phyloP scores from a whole-genome alignment of 2,888 invertebrate genomes.

The Athrips mouffetella region DNA sequence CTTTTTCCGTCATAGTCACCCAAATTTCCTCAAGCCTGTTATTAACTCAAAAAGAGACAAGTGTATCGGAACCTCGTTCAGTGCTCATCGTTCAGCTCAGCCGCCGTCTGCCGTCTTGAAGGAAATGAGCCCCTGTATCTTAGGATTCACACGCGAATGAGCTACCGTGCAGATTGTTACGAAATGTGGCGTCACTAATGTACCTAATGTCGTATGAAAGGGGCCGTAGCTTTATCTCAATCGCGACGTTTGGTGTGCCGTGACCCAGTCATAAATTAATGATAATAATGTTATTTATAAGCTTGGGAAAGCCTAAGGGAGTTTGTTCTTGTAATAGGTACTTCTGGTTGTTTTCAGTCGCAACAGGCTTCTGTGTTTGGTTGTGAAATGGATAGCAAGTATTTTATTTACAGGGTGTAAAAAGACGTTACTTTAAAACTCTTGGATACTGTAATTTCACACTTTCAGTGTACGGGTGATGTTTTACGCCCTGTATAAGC shows the following conservation, averaged over 20 bases:
- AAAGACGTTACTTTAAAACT: no score
- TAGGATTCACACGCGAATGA: slow-evolving; percentile 76
- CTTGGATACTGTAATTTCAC: no score
- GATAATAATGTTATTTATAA: slow-evolving; percentile 40
- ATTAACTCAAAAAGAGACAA: not conserved
- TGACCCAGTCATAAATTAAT: slow-evolving; percentile 35
- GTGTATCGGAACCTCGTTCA: slow-evolving; percentile 11
- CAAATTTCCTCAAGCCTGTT: not conserved
- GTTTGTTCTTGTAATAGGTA: not conserved
- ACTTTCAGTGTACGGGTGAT: no score
- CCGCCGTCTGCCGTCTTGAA: slow-evolving; percentile 27
- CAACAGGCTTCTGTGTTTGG: not conserved
- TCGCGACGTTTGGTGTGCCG: slow-evolving; percentile 55
- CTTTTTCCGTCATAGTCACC: not conserved
- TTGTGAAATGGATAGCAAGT: not conserved
- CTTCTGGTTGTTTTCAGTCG: not conserved
- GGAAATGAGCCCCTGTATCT: slow-evolving; percentile 77
- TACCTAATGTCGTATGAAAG: slow-evolving; percentile 77
- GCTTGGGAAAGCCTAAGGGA: not conserved
- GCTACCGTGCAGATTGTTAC: slow-evolving; percentile 69
- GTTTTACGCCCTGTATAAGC: no score
- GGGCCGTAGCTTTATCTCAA: slow-evolving; percentile 68
- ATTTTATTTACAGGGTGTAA: no score
- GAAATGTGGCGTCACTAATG: slow-evolving; percentile 77
- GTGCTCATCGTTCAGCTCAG: slow-evolving; percentile 17